These are phyloP conservation scores for Eretmocerus hayati DNA, from an alignment of 2,888 invertebrate species.

Conservation along the genomic window DNA sequence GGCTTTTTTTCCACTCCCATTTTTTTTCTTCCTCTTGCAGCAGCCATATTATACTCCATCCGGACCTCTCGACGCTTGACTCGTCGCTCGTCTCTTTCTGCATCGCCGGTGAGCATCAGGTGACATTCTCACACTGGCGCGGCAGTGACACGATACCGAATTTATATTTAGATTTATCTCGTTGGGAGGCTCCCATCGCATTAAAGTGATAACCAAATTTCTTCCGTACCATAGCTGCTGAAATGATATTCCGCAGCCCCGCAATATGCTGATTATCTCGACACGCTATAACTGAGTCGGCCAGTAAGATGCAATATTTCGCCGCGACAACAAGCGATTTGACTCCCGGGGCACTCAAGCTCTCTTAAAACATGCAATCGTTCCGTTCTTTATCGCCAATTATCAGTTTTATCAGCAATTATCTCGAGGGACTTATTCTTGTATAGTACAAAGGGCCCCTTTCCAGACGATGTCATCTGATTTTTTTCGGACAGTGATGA, in stretches of 20 bases:
- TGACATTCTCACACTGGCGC: slow-evolving; percentile 17
- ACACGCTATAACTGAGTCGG: too few species aligned
- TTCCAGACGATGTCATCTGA: too few species aligned
- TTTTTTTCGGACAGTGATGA: too few species aligned
- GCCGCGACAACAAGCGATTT: too few species aligned
- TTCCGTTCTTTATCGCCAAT: too few species aligned
- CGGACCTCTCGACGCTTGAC: slow-evolving; percentile 2
- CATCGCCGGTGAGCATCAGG: slow-evolving; percentile 12
- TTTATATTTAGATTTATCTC: slow-evolving; percentile 18
- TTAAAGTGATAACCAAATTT: neutral
- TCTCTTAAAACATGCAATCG: too few species aligned
- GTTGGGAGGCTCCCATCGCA: neutral
- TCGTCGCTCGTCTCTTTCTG: neutral
- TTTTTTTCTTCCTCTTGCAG: slow-evolving; percentile 4
- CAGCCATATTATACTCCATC: slow-evolving; percentile 3
- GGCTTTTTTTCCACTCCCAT: slow-evolving; percentile 3
- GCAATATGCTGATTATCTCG: neutral
- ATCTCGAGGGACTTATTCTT: too few species aligned
- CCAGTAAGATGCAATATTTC: too few species aligned
- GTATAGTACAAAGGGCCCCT: too few species aligned
- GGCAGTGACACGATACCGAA: neutral
- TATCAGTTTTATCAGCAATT: too few species aligned
- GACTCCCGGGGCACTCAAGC: too few species aligned
- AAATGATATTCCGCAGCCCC: neutral
- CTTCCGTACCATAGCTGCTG: neutral